Conservation (phyloP, 2,113 vertebrate species). For the Gracilinanus agilis region DNA sequence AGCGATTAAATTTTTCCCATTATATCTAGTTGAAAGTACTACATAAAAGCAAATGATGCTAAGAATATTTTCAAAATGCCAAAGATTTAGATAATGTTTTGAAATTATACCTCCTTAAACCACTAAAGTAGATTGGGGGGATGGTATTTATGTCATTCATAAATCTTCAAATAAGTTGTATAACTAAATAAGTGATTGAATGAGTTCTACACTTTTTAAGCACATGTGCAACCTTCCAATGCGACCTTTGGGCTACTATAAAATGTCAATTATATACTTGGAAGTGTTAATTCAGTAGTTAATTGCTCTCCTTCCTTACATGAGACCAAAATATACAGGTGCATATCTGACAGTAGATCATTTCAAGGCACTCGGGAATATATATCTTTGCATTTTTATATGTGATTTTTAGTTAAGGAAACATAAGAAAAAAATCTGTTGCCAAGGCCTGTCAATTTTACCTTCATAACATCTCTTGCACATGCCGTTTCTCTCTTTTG, state of each 20-base stretch:
- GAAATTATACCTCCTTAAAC: not conserved
- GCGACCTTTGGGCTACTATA: constrained; percentile 26
- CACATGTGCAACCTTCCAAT: constrained; percentile 29
- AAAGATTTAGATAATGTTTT: constrained; percentile 4
- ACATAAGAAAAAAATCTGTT: not conserved
- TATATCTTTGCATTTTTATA: constrained; percentile 32
- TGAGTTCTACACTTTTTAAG: constrained; percentile 40
- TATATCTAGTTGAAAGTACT: not conserved
- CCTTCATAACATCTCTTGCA: not conserved
- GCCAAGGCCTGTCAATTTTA: not conserved
- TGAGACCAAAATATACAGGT: constrained; percentile 52
- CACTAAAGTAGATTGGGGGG: not conserved
- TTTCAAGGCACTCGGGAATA: constrained; percentile 57
- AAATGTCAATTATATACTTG: constrained; percentile 69
- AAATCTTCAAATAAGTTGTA: not conserved
- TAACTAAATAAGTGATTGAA: constrained; percentile 22
- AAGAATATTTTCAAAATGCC: constrained; percentile 7
- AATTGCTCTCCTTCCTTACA: constrained; percentile 63
- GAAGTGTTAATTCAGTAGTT: constrained; percentile 53
- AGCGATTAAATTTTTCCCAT: not conserved
- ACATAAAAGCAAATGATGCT: not conserved
- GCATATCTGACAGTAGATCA: constrained; percentile 54
- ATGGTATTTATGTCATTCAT: not conserved
- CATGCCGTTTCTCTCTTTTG: not conserved
- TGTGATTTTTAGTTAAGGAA: constrained; percentile 11